Conservation (phyloP, 2,113 vertebrate species). For the Glaucomys volans region DNA sequence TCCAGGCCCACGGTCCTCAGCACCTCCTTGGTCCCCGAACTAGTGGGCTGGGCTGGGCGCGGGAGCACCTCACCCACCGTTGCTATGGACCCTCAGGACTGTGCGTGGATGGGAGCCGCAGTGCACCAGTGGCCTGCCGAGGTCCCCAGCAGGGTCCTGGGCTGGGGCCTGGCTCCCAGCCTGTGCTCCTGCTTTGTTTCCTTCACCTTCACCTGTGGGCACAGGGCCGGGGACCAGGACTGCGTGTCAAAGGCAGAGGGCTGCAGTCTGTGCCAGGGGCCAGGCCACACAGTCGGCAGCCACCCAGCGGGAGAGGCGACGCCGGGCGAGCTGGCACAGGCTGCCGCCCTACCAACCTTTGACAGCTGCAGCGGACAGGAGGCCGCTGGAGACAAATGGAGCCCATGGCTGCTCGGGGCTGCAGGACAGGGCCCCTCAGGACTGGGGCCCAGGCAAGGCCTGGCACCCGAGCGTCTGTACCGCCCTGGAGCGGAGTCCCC, state of each 20-base stretch:
- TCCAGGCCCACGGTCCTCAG: not conserved
- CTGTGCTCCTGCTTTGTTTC: not conserved
- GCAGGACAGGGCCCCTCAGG: not conserved
- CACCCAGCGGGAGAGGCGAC: not conserved
- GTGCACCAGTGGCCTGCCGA: not conserved
- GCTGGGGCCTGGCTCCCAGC: too few relatives aligned
- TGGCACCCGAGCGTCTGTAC: not conserved
- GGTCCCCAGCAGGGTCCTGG: too few relatives aligned
- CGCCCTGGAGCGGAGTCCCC: not conserved
- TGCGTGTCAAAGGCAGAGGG: not conserved
- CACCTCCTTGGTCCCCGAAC: rapidly evolving
- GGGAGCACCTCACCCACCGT: not conserved
- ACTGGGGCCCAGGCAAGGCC: not conserved
- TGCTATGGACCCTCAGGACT: rapidly evolving
- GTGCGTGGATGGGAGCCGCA: rapidly evolving
- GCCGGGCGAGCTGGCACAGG: rapidly evolving
- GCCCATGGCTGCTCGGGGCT: rapidly evolving
- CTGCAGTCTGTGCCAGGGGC: not conserved
- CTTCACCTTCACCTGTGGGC: rapidly evolving
- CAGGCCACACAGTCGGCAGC: not conserved
- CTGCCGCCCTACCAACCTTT: rapidly evolving
- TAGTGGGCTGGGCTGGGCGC: rapidly evolving
- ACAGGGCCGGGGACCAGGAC: rapidly evolving
- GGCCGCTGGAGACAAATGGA: rapidly evolving
- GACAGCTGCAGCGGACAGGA: rapidly evolving